Conservation (phyloP, 2,113 vertebrate genomes). For the Nothobranchius kuhntae region DNA sequence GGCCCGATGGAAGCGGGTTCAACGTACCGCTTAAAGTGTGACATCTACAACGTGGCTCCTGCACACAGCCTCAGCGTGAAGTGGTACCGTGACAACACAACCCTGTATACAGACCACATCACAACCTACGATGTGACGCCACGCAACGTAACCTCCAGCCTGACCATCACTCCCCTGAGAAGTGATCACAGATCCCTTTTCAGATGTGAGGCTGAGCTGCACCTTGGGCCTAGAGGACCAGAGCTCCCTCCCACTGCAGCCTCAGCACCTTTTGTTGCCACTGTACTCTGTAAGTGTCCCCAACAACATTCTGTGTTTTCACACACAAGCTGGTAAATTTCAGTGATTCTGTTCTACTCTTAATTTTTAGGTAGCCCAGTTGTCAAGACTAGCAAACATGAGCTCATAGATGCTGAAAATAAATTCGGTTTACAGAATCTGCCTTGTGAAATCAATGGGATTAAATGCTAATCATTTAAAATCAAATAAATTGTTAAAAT, state of each 20-base stretch:
- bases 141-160: neutral
- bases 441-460: conserved; percentile 37
- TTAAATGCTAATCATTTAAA: conserved; percentile 1
- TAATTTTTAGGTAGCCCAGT: conserved; percentile 32
- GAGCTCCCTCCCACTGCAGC: neutral
- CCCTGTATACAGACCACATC: rapidly evolving
- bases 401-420: conserved; percentile 5
- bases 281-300: conserved; percentile 59
- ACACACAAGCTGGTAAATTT: too few species aligned
- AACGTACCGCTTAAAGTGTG: conserved; percentile 52
- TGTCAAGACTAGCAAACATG: neutral
- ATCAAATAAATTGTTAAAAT: neutral
- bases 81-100: conserved; percentile 30
- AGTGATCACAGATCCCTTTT: conserved; percentile 37
- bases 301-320: neutral
- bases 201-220: conserved; percentile 54
- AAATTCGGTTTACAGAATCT: conserved; percentile 4
- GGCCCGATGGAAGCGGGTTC: conserved; percentile 26
- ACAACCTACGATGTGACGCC: rapidly evolving
- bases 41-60: conserved; percentile 43
- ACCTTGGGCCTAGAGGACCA: conserved; percentile 43
- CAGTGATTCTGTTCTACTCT: neutral
- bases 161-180: neutral
- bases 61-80: conserved; percentile 31
- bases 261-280: conserved; percentile 34